These are phyloP conservation scores for Sanderia malayensis DNA, from an alignment of 30 jellyfish, hydroid and myxozoan species.

Conservation along the genomic window DNA sequence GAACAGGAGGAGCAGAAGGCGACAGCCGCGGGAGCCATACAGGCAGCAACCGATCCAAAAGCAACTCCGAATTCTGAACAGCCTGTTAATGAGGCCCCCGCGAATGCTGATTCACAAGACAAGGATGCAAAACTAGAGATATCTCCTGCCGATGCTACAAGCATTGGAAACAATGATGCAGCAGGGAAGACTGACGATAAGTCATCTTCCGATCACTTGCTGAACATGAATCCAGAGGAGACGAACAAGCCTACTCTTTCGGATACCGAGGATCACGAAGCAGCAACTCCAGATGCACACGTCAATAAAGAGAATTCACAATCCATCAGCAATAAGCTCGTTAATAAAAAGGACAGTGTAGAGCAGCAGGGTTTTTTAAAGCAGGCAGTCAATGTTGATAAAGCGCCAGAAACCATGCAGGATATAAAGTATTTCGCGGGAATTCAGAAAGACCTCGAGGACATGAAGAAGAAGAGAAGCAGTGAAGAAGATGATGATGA, in stretches of 20 bases:
- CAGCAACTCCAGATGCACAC: conserved; percentile 66
- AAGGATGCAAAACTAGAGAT: neutral
- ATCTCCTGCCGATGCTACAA: neutral
- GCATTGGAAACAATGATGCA: conserved; percentile 5
- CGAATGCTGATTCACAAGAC: conserved; percentile 3
- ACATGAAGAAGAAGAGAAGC: conserved; percentile 52
- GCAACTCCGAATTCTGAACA: conserved; percentile 2
- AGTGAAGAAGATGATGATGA: conserved; percentile 37
- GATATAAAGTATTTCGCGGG: conserved; percentile 56
- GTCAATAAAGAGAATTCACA: conserved; percentile 18
- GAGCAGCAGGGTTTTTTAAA: neutral
- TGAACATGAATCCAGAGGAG: conserved; percentile 41
- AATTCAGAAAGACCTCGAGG: conserved; percentile 53
- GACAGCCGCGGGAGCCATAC: neutral
- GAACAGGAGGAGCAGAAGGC: conserved; percentile 43
- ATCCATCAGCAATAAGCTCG: neutral
- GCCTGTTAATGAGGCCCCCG: conserved; percentile 9
- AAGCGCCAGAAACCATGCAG: conserved; percentile 54
- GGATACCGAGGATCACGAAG: conserved; percentile 55
- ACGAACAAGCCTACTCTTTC: conserved; percentile 48
- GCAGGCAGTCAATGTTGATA: conserved; percentile 22
- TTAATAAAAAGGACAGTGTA: neutral
- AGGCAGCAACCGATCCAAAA: neutral
- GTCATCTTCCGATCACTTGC: conserved; percentile 20
- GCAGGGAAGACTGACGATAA: conserved; percentile 13